phyloP scores from a whole-genome alignment of 2,113 vertebrate genomes.

The Cephalopterus ornatus region DNA sequence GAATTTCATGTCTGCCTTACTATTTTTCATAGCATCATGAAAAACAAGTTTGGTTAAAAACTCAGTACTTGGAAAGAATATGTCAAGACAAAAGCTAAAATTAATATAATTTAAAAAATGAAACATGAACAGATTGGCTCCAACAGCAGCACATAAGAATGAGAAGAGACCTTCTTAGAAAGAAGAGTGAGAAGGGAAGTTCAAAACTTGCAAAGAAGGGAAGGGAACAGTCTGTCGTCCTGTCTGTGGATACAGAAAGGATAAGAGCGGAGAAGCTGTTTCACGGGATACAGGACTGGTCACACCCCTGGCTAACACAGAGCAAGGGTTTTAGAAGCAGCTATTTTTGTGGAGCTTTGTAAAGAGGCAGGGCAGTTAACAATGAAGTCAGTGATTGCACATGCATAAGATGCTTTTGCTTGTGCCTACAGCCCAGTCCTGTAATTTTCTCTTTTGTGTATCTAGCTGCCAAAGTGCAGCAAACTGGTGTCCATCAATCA shows the following conservation, averaged over 20 bases:
- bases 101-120: neutral
- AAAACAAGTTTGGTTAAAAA: neutral
- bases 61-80: neutral
- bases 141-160: neutral
- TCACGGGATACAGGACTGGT: neutral
- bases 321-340: neutral
- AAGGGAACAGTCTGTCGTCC: neutral
- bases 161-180: neutral
- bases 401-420: neutral
- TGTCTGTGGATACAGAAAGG: neutral
- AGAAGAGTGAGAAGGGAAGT: neutral
- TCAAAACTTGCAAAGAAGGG: neutral
- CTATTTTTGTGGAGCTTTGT: neutral
- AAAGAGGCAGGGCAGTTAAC: neutral
- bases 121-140: neutral
- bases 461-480: neutral
- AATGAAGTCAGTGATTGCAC: neutral
- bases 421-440: neutral
- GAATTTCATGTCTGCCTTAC: neutral
- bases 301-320: neutral
- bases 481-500: slow-evolving; percentile 16
- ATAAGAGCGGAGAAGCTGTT: neutral
- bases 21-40: neutral
- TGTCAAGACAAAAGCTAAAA: neutral
- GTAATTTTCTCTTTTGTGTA: slow-evolving; percentile 1